Evolutionary conservation across 2,888 invertebrate genomes (phyloP).

Genomic region (Syrphus vitripennis): DNA sequence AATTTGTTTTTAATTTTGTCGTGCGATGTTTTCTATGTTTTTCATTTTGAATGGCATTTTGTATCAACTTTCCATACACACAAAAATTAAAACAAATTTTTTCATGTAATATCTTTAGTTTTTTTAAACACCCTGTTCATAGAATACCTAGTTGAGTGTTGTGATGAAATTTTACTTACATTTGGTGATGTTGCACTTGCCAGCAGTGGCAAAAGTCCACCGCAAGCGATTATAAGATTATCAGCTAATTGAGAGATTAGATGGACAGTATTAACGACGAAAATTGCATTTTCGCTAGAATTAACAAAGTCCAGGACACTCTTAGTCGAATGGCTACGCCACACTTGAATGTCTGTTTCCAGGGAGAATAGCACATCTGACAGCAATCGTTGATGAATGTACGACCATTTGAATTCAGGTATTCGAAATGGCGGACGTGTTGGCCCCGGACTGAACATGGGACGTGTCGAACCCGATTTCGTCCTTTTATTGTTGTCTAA

Average conservation of each 20-base stretch:
- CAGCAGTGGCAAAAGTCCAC: constrained; percentile 96
- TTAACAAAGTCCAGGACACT: constrained; percentile 99
- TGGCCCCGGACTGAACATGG: constrained; percentile 96
- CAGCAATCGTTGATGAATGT: constrained; percentile 97
- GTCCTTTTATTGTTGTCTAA: constrained; percentile 79
- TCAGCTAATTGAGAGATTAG: constrained; percentile 99
- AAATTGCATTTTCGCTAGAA: constrained; percentile 98
- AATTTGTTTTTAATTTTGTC: too few relatives aligned
- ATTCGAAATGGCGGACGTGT: constrained; percentile 98
- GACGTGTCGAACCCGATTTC: constrained; percentile 87
- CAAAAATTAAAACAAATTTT: background rate
- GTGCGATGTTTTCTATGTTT: too few relatives aligned
- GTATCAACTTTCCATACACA: too few relatives aligned
- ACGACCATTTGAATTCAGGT: constrained; percentile 99
- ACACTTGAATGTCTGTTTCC: constrained; percentile 97
- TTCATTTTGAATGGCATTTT: too few relatives aligned
- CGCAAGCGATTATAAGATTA: constrained; percentile 99
- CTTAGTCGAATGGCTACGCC: constrained; percentile 96
- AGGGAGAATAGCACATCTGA: constrained; percentile 98
- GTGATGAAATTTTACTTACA: constrained; percentile 84
- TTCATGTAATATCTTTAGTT: background rate
- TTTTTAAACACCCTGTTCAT: background rate
- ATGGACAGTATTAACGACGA: constrained; percentile 99
- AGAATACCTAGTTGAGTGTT: background rate
- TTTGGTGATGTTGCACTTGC: constrained; percentile 99